Evolutionary conservation across 2,113 vertebrate species (phyloP).

Genomic region (Aix galericulata): DNA sequence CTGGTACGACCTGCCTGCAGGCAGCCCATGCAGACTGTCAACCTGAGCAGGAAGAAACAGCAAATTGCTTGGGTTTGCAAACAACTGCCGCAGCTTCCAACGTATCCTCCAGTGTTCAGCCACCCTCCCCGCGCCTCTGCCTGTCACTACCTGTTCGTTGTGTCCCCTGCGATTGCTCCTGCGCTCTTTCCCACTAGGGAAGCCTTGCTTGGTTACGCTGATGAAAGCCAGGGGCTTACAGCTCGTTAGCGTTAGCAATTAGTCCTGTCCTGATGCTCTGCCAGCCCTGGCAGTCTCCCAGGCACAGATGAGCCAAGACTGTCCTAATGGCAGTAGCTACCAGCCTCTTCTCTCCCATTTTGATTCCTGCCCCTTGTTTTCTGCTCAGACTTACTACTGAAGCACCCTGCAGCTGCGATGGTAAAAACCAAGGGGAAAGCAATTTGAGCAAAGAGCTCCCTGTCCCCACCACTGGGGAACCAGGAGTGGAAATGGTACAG

Average conservation of each 20-base stretch:
- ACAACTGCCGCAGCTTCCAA: background rate
- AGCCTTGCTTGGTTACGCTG: background rate
- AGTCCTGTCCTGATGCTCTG: slow-evolving; percentile 13
- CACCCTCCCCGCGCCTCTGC: background rate
- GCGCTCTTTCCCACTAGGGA: background rate
- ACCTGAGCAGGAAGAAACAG: background rate
- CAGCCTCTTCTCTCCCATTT: background rate
- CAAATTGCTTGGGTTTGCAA: background rate
- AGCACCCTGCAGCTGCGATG: background rate
- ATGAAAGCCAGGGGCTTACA: background rate
- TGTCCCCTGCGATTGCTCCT: background rate
- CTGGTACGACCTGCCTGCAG: background rate
- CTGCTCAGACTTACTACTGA: background rate
- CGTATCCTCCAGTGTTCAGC: background rate
- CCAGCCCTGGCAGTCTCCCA: background rate
- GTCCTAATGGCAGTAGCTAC: background rate
- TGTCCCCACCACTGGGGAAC: background rate
- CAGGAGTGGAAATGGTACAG: background rate
- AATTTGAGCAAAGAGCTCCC: background rate
- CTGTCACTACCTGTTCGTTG: background rate
- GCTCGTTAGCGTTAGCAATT: slow-evolving; percentile 20
- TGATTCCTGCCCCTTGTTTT: background rate
- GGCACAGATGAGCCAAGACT: background rate
- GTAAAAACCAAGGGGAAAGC: background rate
- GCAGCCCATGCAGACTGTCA: background rate